Conservation (phyloP, 2,888 invertebrate genomes). For the Oscheius onirici region DNA sequence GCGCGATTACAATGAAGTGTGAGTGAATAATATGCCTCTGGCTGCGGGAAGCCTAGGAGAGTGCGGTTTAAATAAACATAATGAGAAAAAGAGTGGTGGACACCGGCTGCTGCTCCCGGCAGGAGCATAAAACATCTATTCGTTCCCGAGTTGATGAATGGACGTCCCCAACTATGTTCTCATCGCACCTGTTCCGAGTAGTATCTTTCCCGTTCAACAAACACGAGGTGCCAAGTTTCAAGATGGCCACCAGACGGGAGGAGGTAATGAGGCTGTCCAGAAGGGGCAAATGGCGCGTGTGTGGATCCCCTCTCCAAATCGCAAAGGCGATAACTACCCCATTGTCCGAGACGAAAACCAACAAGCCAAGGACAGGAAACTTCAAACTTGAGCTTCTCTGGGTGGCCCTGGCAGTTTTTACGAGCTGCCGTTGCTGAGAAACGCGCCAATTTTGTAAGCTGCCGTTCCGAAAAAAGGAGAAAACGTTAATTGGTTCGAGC, state of each 20-base stretch:
- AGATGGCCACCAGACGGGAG: constrained; percentile 20
- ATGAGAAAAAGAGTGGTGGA: constrained; percentile 24
- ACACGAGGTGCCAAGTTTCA: not conserved
- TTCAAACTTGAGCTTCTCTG: not conserved
- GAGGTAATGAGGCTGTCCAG: constrained; percentile 29
- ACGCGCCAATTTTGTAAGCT: not conserved
- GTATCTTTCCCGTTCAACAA: not conserved
- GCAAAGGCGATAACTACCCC: constrained; percentile 32
- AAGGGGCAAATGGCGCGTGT: constrained; percentile 29
- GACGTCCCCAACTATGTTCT: constrained; percentile 14
- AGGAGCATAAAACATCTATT: constrained; percentile 2
- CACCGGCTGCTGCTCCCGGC: constrained; percentile 23
- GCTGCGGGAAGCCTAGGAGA: constrained; percentile 20
- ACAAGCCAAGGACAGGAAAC: constrained; percentile 27
- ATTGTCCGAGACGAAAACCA: constrained; percentile 27
- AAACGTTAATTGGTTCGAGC: not conserved
- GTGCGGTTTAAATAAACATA: constrained; percentile 33
- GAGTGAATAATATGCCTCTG: constrained; percentile 30
- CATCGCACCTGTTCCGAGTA: constrained; percentile 19
- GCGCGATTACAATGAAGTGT: constrained; percentile 31
- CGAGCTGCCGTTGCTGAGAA: not conserved
- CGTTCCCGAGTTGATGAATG: not conserved
- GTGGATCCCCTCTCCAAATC: constrained; percentile 16
- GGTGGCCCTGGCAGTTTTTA: too few relatives aligned
- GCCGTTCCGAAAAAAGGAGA: not conserved